Evolutionary conservation across 2,888 invertebrate genomes (phyloP), one percentile per base, ranked within the genome.

Genomic region (Lasioglossum pauxillum): DNA sequence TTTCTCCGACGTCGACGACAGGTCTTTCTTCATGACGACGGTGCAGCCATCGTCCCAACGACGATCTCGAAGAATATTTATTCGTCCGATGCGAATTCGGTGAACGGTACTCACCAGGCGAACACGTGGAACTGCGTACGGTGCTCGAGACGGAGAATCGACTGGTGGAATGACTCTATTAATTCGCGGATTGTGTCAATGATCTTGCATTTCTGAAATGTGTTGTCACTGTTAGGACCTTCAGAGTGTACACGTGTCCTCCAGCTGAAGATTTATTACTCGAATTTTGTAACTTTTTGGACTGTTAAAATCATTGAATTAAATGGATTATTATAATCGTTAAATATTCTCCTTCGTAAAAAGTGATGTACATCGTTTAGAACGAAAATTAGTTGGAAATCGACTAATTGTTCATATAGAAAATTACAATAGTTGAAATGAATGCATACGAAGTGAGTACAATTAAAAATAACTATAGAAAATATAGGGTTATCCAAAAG

Each of bases 1-100:
- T n/a, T 57, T 10, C 57, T n/a, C 12, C n/a, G 57, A 10, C 57
- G 64, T 78, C 83, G 82, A 83, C 83, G 82, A 79, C 88, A 86
- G 75, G 73, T 73, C 44, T 82, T 82, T 38, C 80, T 78, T 80
- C 79, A 38, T 72, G 74, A 67, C 75, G 80, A 82, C 75, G 80
- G 49, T 67, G 80, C 77, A 80, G 84, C 80, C 72, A 75, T 57
- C 86, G 78, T 35, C 35, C 78, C 38, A 38, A 38, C 41, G 73
- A 73, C 77, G 76, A 77, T 73, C 82, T 27, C 5, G 44, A 31
- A 44, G 44, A 31, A 79, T 71, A 71, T 83, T 72, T 83, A 75
- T 78, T 75, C 82, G n/a, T 41, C 41, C 16, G 41, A 23, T 44
- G 53, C 57, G 60, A 49, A n/a, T 81, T 72, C 57, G 27, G 67